A percentile compares a stretch with the other conserved stretches of the same genome.
These are phyloP conservation scores for Griposia aprilina DNA, from an alignment of 2,888 invertebrate genomes.

Conservation along the genomic window DNA sequence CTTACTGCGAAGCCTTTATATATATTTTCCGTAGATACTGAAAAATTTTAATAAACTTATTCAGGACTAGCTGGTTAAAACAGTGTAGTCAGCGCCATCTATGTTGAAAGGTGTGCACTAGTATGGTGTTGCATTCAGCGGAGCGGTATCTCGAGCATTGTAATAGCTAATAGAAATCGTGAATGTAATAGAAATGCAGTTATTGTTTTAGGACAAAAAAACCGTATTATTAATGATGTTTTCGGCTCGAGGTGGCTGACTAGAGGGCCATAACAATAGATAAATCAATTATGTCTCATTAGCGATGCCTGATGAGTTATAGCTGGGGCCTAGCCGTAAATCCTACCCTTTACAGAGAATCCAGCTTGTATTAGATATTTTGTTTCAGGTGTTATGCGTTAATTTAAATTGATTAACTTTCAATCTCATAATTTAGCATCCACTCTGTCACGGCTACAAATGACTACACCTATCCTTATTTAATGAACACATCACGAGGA, in stretches of 20 bases:
- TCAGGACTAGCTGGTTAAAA: not conserved
- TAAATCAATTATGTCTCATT: no score
- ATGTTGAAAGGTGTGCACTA: constrained; percentile 18
- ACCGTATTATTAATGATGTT: not conserved
- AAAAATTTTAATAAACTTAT: not conserved
- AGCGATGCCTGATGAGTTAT: no score
- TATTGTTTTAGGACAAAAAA: not conserved
- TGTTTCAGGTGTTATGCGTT: not conserved
- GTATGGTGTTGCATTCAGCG: not conserved
- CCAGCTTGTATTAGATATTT: not conserved
- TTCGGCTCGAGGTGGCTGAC: not conserved
- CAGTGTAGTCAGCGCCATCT: constrained; percentile 45
- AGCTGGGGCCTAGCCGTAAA: no score
- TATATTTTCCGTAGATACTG: constrained; percentile 16
- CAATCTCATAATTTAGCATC: not conserved
- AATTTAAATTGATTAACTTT: no score
- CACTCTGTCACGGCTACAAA: not conserved
- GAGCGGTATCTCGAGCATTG: not conserved
- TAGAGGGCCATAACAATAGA: no score
- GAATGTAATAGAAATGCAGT: not conserved
- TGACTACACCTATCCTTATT: not conserved
- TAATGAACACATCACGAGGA: not conserved
- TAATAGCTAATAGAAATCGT: not conserved
- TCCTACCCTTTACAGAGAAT: not conserved
- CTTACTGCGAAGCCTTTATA: constrained; percentile 21